Evolutionary conservation across 1,140 invertebrate genomes (phyloP).

Genomic region (Oncopeltus fasciatus): DNA sequence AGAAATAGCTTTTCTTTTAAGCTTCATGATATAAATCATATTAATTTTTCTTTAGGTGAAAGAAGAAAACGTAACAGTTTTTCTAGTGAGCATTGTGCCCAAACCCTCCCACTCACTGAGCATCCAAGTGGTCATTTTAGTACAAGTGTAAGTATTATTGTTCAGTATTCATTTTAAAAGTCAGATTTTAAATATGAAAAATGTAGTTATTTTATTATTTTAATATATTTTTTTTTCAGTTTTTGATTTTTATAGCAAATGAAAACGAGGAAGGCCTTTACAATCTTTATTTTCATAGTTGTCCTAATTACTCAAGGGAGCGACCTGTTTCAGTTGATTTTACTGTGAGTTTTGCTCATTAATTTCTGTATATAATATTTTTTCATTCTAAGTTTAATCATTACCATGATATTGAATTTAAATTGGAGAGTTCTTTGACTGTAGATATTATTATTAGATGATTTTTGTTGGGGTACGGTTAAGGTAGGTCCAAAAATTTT

Average conservation of each 20-base stretch:
- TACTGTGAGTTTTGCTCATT: slow-evolving; percentile 36
- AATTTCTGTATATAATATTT: not conserved
- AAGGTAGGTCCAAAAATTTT: no score
- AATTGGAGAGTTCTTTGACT: no score
- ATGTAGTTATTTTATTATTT: slow-evolving; percentile 7
- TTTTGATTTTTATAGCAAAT: slow-evolving; percentile 64
- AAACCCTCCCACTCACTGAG: slow-evolving; percentile 12
- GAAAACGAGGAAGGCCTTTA: slow-evolving; percentile 81
- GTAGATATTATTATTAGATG: no score
- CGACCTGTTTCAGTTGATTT: slow-evolving; percentile 40
- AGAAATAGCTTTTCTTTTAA: no score
- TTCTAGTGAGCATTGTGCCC: not conserved
- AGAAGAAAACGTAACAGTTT: not conserved
- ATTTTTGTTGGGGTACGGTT: no score
- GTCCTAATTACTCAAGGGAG: slow-evolving; percentile 50
- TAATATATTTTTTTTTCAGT: slow-evolving; percentile 38
- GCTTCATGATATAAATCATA: no score
- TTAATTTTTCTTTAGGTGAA: slow-evolving; percentile 3
- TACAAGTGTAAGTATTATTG: slow-evolving; percentile 34
- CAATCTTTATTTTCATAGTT: slow-evolving; percentile 91
- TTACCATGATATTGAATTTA: not conserved
- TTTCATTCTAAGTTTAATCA: not conserved
- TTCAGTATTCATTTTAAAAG: not conserved
- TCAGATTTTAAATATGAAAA: not conserved
- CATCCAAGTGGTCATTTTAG: slow-evolving; percentile 37